Base-by-base conservation (phyloP, 2,113 vertebrate genomes). In the Saccopteryx leptura region DNA sequence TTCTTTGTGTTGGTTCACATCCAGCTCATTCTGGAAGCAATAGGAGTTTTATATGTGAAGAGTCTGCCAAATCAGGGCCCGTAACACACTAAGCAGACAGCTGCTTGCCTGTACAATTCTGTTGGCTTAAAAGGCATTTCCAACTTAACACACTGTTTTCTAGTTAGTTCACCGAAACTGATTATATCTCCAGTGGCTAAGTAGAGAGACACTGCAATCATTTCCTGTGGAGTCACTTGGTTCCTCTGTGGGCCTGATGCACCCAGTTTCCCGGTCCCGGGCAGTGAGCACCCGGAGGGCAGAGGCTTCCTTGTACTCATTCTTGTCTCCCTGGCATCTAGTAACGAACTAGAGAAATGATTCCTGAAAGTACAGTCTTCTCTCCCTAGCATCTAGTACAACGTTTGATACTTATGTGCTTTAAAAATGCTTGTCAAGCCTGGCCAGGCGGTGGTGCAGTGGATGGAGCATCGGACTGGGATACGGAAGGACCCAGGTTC, bases 1-100 rank as follows among this genome's bases (percentile, higher is more conserved):
- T 26, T 85, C 86, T 90, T 71, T 50, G 14, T 90, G 66, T 78
- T 95, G 84, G 91, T 52, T 93, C 58, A 54, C 15, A 95, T 81
- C 81, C 90, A 86, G 46, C 71, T 94, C 56, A 26, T 82, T 93
- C 66, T 58, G 33, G 68, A 96, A 85, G 88, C 23, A 71, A 65
- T 84, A 72, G 54, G 82, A 83, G 7, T 89, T 93, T 94, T 87
- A 54, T 65, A 52, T 61, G 63, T 28, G 85, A 95, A 88, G 86
- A 58, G 39, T 52, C 79, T 92, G 82, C 83, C 80, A 94, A 88
- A 52, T 46, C 72, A 74, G 81, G 12, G 65, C 33, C 81, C 50
- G 9, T 26, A 76, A 72, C 33, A 93, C 21, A 52, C 19, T 39
- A 92, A 52, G 26, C 13, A 52, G 14, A 93, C 12, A 33, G 81